Evolutionary conservation across 2,797 vertebrate species (phyloP).

Genomic region (Zalophus californianus): DNA sequence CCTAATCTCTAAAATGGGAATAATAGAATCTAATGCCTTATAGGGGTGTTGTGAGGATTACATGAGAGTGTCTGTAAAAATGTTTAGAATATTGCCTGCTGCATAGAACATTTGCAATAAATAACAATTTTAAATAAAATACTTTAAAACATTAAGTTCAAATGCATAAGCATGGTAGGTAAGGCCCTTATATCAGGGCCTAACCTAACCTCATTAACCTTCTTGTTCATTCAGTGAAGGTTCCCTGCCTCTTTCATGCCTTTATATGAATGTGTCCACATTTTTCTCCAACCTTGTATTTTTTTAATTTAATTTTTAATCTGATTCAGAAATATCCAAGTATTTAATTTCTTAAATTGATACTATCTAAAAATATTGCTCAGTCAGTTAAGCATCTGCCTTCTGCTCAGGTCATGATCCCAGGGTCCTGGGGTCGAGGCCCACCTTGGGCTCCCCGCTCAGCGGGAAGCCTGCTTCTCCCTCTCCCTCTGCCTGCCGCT

Average conservation of each 20-base stretch:
- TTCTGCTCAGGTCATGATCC: background rate
- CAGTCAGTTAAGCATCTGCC: background rate
- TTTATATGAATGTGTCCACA: background rate
- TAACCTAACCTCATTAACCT: background rate
- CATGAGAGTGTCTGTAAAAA: background rate
- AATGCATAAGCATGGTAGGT: background rate
- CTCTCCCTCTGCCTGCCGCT: too few species aligned
- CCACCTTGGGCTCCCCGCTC: too few species aligned
- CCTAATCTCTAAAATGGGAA: background rate
- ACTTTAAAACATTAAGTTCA: background rate
- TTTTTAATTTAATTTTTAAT: conserved; percentile 12
- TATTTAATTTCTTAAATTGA: conserved; percentile 38
- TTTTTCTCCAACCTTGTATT: background rate
- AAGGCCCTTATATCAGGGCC: background rate
- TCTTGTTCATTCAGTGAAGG: background rate
- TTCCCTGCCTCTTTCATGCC: background rate
- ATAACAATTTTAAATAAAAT: conserved; percentile 40
- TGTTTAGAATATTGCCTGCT: conserved; percentile 28
- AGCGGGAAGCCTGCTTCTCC: too few species aligned
- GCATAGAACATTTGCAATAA: background rate
- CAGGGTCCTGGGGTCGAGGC: too few species aligned
- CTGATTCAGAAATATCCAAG: conserved; percentile 29
- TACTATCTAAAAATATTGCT: background rate
- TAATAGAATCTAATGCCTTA: background rate
- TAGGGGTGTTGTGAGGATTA: background rate